These are phyloP conservation scores for Heteromormyrus szaboi DNA, from an alignment of 2,797 vertebrate species.

Conservation along the genomic window DNA sequence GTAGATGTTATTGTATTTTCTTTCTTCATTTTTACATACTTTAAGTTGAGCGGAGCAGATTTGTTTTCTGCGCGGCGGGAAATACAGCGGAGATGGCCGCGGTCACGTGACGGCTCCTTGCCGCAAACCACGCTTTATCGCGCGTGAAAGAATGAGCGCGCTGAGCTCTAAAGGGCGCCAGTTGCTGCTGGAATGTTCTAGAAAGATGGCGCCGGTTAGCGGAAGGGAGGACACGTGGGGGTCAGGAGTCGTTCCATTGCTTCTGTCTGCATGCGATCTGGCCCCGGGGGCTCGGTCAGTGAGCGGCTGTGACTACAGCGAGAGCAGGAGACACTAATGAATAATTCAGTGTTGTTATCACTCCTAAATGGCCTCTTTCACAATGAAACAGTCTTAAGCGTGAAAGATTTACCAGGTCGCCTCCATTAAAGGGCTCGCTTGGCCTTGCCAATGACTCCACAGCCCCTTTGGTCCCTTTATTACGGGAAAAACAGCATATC, in stretches of 20 bases:
- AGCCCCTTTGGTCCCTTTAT: constrained; percentile 31
- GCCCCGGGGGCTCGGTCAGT: constrained; percentile 17
- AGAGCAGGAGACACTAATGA: constrained; percentile 32
- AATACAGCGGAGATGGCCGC: neutral
- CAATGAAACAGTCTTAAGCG: constrained; percentile 54
- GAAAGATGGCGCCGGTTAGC: neutral
- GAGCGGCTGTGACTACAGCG: constrained; percentile 24
- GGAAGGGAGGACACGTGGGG: neutral
- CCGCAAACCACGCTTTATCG: neutral
- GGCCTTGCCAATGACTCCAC: constrained; percentile 33
- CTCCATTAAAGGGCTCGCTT: constrained; percentile 41
- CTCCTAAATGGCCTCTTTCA: constrained; percentile 47
- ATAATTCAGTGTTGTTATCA: constrained; percentile 47
- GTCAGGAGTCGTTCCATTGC: neutral
- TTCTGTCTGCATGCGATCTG: constrained; percentile 1
- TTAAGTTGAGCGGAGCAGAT: constrained; percentile 16
- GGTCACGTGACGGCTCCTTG: neutral
- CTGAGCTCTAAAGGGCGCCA: neutral
- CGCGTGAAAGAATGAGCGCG: too few species aligned
- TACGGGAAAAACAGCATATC: constrained; percentile 9
- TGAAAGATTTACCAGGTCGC: constrained; percentile 54
- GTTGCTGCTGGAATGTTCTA: neutral
- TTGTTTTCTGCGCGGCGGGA: constrained; percentile 10
- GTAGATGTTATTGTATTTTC: constrained; percentile 26
- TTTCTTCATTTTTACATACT: constrained; percentile 20